Base-by-base conservation (phyloP, 2,113 vertebrate genomes). In the Clinocottus analis region DNA sequence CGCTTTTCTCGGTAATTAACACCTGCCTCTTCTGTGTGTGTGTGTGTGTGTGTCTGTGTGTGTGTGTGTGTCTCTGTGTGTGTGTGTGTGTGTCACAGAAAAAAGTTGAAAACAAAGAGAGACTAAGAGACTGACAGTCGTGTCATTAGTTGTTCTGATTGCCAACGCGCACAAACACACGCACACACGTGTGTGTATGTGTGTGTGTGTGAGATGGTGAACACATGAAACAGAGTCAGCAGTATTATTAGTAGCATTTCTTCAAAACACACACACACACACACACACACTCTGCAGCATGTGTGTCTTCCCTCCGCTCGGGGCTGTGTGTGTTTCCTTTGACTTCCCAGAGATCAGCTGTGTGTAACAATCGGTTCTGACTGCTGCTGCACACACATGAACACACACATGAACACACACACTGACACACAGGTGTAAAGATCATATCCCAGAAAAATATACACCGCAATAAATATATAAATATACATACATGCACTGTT, bases 1-100 rank as follows among this genome's bases (percentile, higher is more conserved):
- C 29, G 72, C 90, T 85, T 85, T 71, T 67, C 79, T 89, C 81
- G 35, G 91, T 94, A 94, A 94, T 95, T 94, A 94, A 92, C 93
- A 93, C 92, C 90, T 94, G 92, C 92, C 89, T 91, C 61, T 76
- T 80, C 85, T 84, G 47, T 60, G 49, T 29, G 58, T 69, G 67
- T 71, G 33, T 61, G 60, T 70, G 68, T 72, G 60, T 29, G 33
- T 39, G 49, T 66, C 67, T 64, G 75, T 67, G 25, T 66, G 61
- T 74, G 63, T 61, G 14, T 59, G n/a, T 66, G 41, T 60, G 33
- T 61, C 70, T 83, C 53, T 67, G 19, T 62, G 19, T 56, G 66
- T n/a, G n/a, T n/a, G n/a, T n/a, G n/a, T n/a, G n/a, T n/a, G n/a
- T n/a, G n/a, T n/a, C n/a, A n/a, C n/a, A n/a, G n/a, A n/a, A n/a